Percentiles rank a stretch among this genome's conserved stretches.
Evolutionary conservation across 1,140 invertebrate genomes (phyloP).

Genomic region (Paramacrobiotus metropolitanus): DNA sequence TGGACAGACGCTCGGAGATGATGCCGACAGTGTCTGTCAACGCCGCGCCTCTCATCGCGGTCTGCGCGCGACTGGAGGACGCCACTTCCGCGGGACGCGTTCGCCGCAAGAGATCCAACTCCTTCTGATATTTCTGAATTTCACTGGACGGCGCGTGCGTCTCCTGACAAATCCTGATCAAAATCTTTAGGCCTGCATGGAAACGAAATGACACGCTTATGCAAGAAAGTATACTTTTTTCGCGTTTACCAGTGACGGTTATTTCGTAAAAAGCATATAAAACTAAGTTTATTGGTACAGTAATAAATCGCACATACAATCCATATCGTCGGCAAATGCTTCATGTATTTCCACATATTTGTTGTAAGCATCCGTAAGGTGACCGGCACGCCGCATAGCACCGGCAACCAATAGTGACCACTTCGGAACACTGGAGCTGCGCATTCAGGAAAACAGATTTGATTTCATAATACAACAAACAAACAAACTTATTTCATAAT

Average conservation of each 20-base stretch:
- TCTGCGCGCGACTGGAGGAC: too few species aligned
- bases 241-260: too few species aligned
- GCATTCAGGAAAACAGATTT: background rate
- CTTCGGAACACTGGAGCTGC: background rate
- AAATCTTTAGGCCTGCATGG: background rate
- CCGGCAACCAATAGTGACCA: background rate
- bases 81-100: background rate
- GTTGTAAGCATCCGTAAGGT: background rate
- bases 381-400: constrained; percentile 2
- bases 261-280: too few species aligned
- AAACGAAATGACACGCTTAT: too few species aligned
- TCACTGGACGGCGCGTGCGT: background rate
- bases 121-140: background rate
- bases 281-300: too few species aligned
- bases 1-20: too few species aligned
- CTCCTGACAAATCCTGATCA: background rate
- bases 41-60: background rate
- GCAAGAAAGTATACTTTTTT: too few species aligned
- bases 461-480: background rate
- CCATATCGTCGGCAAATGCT: background rate
- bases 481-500: background rate
- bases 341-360: background rate
- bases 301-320: background rate
- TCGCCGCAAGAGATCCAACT: background rate
- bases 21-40: background rate